A percentile compares a stretch with the other conserved stretches of the same genome.
phyloP scores from a whole-genome alignment of 2,797 vertebrate species.

The Podargus strigoides region DNA sequence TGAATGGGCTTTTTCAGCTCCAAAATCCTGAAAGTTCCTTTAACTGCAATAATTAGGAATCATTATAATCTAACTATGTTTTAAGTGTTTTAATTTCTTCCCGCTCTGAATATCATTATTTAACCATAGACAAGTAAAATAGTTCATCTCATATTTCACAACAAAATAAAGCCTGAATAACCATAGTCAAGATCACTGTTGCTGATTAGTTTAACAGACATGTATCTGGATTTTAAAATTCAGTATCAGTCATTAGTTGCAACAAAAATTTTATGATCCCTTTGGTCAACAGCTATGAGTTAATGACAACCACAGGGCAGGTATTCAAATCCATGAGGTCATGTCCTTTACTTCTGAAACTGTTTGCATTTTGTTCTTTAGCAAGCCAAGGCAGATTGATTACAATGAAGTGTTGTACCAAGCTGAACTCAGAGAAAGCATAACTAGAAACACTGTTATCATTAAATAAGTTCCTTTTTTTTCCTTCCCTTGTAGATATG shows the following conservation, averaged over 20 bases:
- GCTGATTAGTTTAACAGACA: background rate
- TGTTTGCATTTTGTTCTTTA: background rate
- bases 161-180: background rate
- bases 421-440: background rate
- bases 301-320: background rate
- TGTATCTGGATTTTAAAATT: conserved; percentile 7
- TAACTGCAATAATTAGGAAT: background rate
- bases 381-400: background rate
- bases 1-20: background rate
- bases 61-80: background rate
- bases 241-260: background rate
- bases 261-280: background rate
- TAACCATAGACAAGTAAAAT: background rate
- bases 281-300: background rate
- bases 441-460: background rate
- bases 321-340: background rate
- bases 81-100: background rate
- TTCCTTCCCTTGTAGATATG: rapidly evolving
- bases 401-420: background rate
- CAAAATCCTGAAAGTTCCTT: background rate
- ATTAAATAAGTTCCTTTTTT: background rate
- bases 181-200: background rate
- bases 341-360: background rate
- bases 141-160: background rate
- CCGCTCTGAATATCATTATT: background rate